Base-by-base conservation (phyloP, 2,113 vertebrate species). In the Tauraco erythrolophus region DNA sequence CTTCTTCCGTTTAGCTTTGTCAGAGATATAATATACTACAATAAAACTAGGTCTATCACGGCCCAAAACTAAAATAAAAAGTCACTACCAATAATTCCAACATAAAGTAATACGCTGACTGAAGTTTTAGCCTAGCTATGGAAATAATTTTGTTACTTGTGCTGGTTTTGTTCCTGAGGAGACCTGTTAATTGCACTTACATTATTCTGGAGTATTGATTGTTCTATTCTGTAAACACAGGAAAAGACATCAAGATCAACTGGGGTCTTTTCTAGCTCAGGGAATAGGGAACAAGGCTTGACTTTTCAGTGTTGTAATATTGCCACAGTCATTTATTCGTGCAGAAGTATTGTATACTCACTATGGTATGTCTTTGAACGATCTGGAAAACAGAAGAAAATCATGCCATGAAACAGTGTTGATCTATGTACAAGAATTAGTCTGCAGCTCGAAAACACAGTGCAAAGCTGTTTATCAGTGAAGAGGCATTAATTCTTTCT, bases 331-430 rank as follows among this genome's bases (percentile, higher is more conserved):
- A 83, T 61, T 28, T 7, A 5, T 41, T 66, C 1, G 7, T n/a
- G 31, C 22, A 58, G 23, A 39, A 58, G 17, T 45, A 3, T 6
- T 13, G 24, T n/a, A 25, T 35, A 18, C 15, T 58, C 6, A 58
- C 18, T 33, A 11, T 43, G 24, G 4, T 58, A 54, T 50, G 24
- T 68, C 35, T 71, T 33, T 58, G 41, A 24, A 41, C 3, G n/a
- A 28, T 14, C 22, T 58, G 21, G 24, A 84, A 57, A 75, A 21
- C 3, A 58, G 72, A 10, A 48, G 21, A 65, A 84, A 61, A 43
- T 1, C 3, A 5, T 21, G 14, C 2, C 0, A 2, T 65, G 70
- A 64, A 58, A 33, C 14, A 9, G 0, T 30, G 9, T 30, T 60
- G 51, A 30, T 56, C 27, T 23, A 37, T 0, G 0, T 24, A 19